Percentiles rank a stretch among this genome's conserved stretches.
Conservation (phyloP, 2,888 invertebrate species). For the Malacosoma neustria region DNA sequence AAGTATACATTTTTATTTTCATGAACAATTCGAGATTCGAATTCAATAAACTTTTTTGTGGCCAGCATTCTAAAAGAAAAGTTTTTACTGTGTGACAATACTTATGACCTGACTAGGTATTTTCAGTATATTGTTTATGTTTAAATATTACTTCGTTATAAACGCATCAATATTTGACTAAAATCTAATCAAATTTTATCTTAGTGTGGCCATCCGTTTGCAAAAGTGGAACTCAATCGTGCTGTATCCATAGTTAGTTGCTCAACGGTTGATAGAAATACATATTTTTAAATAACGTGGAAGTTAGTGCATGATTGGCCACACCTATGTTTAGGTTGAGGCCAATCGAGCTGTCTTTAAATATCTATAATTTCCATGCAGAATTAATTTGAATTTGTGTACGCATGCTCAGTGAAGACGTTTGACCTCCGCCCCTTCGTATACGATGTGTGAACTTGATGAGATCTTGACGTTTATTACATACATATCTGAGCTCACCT, state of each 20-base stretch:
- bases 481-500: neutral
- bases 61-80: no score
- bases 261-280: slow-evolving; percentile 12
- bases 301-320: slow-evolving; percentile 29
- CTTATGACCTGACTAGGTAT: no score
- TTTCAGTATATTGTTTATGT: no score
- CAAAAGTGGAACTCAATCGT: no score
- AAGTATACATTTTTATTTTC: no score
- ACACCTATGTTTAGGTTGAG: slow-evolving; percentile 34
- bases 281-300: slow-evolving; percentile 13
- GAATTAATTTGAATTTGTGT: neutral
- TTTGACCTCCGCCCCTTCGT: neutral
- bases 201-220: no score
- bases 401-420: neutral
- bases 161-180: no score
- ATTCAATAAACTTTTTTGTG: no score
- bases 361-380: slow-evolving; percentile 24
- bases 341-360: slow-evolving; percentile 25
- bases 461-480: slow-evolving; percentile 1
- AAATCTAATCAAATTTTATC: no score
- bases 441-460: neutral
- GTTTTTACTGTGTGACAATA: no score
- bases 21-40: no score
- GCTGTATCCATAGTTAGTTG: slow-evolving; percentile 6
- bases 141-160: no score